Evolutionary conservation across 92 coral and sea anemone species (phyloP), one percentile per base, ranked within the genome.

Genomic region (Hydrozoanthus gracilis): DNA sequence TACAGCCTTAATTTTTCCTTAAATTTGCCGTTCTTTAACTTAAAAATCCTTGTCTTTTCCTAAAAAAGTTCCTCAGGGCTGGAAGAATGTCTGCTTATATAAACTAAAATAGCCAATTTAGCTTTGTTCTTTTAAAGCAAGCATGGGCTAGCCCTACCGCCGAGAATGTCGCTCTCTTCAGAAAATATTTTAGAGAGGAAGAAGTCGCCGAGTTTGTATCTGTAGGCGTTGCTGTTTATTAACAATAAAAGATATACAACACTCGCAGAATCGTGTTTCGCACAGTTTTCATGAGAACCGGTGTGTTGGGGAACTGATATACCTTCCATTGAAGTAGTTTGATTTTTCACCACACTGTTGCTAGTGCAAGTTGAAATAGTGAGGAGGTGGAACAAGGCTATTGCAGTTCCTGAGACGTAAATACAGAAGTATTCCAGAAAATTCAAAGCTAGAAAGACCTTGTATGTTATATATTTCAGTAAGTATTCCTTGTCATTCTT

Each of bases 301-400:
- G 73, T 11, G 11, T 68, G 46, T 35, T 4, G 8, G 45, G 44
- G 44, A 68, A 27, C 73, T 27, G 20, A 1, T 68, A n/a, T 27
- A 0, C 12, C 48, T 9, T 75, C 60, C 52, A 15, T 12, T 50
- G 82, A 73, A 2, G 8, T 13, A 8, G 77, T 85, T 65, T 39
- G 27, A 45, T 68, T 85, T 39, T 3, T 45, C 56, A 27, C 16
- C 65, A 15, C 9, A 12, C 15, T 27, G 16, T 18, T 11, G 2
- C 8, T 17, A 46, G 50, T 27, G 15, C 88, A 86, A 66, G 90
- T 50, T 77, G 88, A 69, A 35, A 87, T 78, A 3, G 91, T 61
- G 3, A 91, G 73, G 10, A 91, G 56, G 16, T 91, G 84, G 82
- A 87, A 91, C 1, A 82, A 84, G 3, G 90, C 93, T 4, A 83